Evolutionary conservation across 35 echinoderm and acorn worm genomes (phyloP), one percentile per base, ranked within the genome.

Genomic region (Ophioderma brevispina): DNA sequence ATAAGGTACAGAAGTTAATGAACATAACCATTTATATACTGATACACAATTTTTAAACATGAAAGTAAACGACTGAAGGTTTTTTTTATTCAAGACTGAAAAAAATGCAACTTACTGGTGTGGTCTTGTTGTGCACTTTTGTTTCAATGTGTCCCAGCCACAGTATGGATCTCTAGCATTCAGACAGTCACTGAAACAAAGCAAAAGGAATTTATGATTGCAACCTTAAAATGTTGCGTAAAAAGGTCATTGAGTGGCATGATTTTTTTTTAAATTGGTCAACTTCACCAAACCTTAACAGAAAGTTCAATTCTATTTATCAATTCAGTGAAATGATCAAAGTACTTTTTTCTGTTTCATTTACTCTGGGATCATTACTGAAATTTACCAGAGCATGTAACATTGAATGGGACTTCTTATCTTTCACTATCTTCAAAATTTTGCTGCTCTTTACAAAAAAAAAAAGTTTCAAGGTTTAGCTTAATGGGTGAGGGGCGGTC

Each of bases 111-210:
- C 95, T 97, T 88, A 98, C 96, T 80, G 64, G 70, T 94, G 39
- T 76, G 89, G 92, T 63, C 75, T 91, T 40, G 93, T 90, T 23
- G 91, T 93, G 56, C 97, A 99, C 59, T 87, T 39, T 17, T 55
- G 35, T 55, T 39, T 64, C 30, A 77, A 36, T 3, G 37, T 33
- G 40, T 95, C 63, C 97, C 97, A 99, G 31, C 97, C 97, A 87
- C 97, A 99, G 39, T 99, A 99, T 0, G 97, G 97, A 93, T 99
- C 97, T 76, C 90, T 95, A 31, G 94, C 88, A 43, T 94, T 85
- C 17, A 99, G 15, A 63, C 97, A 99, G 32, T 87, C 85, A 49
- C 97, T 99, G 89, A n/a, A 63, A 89, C 37, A 85, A 46, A 46
- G 17, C 41, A 46, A 46, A 46, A 46, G n/a, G n/a, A n/a, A n/a